Evolutionary conservation across 2,113 vertebrate genomes (phyloP).

Genomic region (Odontophorus gujanensis): DNA sequence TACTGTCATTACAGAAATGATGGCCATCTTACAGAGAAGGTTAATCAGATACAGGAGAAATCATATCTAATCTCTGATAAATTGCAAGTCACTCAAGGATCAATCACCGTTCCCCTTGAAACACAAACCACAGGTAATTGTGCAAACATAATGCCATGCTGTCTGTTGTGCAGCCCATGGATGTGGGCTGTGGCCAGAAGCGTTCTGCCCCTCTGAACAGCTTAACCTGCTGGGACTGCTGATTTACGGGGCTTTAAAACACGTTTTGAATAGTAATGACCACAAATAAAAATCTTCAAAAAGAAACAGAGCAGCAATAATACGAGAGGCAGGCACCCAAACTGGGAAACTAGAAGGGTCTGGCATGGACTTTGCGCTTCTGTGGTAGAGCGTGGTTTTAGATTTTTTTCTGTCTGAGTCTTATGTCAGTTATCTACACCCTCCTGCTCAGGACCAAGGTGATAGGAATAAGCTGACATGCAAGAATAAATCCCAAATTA

Average conservation of each 20-base stretch:
- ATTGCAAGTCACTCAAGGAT: conserved; percentile 52
- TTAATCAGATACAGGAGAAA: conserved; percentile 80
- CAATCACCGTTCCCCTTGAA: neutral
- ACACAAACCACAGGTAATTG: neutral
- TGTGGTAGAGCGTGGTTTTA: neutral
- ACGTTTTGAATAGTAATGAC: neutral
- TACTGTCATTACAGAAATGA: conserved; percentile 73
- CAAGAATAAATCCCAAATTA: neutral
- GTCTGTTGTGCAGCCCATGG: neutral
- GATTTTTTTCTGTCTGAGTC: neutral
- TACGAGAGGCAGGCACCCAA: neutral
- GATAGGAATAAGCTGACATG: neutral
- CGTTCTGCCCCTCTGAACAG: neutral
- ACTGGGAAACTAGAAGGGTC: neutral
- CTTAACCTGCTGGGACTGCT: neutral
- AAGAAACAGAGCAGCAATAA: neutral
- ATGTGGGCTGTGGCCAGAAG: neutral
- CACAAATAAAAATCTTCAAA: neutral
- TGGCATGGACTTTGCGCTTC: neutral
- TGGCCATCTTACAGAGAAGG: conserved; percentile 70
- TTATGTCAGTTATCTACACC: neutral
- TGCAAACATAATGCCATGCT: neutral
- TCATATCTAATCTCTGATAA: conserved; percentile 50
- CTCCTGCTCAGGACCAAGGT: neutral
- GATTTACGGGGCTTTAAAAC: neutral